phyloP scores from a whole-genome alignment of 2,888 invertebrate genomes.

The Tipula helvola region DNA sequence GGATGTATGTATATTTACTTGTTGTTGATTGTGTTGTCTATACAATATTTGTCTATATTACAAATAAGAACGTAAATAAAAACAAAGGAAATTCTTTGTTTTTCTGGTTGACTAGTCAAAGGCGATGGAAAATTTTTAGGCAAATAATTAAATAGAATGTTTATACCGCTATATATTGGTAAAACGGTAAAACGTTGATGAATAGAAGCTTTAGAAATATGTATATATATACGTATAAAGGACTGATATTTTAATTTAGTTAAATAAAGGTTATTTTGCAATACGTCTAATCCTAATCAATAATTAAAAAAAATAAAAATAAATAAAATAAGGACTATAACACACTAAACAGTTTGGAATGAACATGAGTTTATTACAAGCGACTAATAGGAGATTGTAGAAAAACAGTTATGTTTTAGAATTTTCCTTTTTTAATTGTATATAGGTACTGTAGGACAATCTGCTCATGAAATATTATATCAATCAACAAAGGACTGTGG shows the following conservation, averaged over 20 bases:
- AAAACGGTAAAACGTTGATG: background rate
- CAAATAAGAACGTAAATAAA: background rate
- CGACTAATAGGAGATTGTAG: too few relatives aligned
- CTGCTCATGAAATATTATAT: too few relatives aligned
- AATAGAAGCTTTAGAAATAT: background rate
- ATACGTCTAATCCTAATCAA: background rate
- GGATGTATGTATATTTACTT: background rate
- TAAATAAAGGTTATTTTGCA: background rate
- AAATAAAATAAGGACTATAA: too few relatives aligned
- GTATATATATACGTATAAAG: background rate
- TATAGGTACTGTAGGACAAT: too few relatives aligned
- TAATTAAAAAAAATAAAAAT: background rate
- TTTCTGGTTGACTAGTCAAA: background rate
- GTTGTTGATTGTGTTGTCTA: background rate
- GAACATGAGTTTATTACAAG: too few relatives aligned
- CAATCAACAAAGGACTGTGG: too few relatives aligned
- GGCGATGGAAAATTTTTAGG: background rate
- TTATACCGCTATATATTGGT: background rate
- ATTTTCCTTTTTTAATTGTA: too few relatives aligned
- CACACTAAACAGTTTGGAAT: too few relatives aligned
- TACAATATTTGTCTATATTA: background rate
- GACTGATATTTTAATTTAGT: background rate
- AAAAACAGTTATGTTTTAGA: too few relatives aligned
- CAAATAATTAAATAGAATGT: background rate
- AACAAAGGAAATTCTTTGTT: background rate